Evolutionary conservation across 2,888 invertebrate species (phyloP), one percentile per base, ranked within the genome.

Genomic region (Augochlorella aurata): DNA sequence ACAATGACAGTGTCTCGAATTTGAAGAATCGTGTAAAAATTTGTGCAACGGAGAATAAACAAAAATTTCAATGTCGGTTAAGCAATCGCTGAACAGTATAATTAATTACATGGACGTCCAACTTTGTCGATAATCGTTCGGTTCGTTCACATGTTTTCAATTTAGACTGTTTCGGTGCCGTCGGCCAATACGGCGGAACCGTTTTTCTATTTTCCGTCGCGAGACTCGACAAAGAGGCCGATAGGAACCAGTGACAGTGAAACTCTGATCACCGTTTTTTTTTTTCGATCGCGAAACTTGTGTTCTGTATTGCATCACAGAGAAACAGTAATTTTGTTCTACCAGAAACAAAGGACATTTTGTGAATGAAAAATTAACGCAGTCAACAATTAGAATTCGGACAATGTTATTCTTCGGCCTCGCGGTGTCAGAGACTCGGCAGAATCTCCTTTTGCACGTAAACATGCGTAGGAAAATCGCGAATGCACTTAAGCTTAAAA

Each of bases 401-500:
- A 54, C 44, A 63, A 12, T 49, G 10, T 49, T 70, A 74, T 29
- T 74, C 58, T 61, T 85, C 81, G 82, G 77, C 78, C 77, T 83
- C 82, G 73, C 70, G 54, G 70, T 77, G 73, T 81, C 72, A 74
- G 78, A 78, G 77, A 69, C 85, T 79, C 83, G 74, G 80, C 71
- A 61, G 72, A 74, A 75, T 71, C 14, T 87, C 77, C 77, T 77
- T 74, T 82, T 87, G 87, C 87, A 87, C 84, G 87, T 81, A 67
- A 76, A 85, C 81, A 87, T 87, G 83, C 83, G 72, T 87, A 87
- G 83, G 79, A 79, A 85, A 83, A 77, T 87, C 87, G 87, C 85
- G 88, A 87, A 85, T 87, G 87, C 87, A 87, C 87, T 74, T 81
- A 67, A 79, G 87, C 87, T 88, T 79, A 77, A 75, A 85, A 82